These are phyloP conservation scores for Mythimna ferrago DNA, from an alignment of 2,888 invertebrate genomes.

Conservation along the genomic window DNA sequence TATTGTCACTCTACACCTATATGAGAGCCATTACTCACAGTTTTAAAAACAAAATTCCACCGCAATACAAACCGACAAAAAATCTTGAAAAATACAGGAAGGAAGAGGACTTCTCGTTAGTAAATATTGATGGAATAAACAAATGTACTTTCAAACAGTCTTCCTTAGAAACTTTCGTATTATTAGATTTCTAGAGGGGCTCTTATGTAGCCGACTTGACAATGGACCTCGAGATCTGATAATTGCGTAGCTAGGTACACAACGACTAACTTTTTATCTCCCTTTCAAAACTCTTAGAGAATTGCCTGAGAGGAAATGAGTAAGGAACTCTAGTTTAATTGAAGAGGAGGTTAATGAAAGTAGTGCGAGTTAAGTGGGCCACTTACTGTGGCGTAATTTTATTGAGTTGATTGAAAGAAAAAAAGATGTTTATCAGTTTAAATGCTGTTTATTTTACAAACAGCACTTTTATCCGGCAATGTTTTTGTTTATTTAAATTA, in stretches of 20 bases:
- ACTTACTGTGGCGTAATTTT: background rate
- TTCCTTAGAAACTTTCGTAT: constrained; percentile 46
- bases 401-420: background rate
- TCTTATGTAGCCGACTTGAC: constrained; percentile 55
- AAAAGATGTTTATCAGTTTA: too few species aligned
- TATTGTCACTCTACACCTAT: background rate
- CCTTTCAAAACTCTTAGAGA: constrained; percentile 43
- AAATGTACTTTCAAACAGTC: constrained; percentile 37
- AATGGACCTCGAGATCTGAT: constrained; percentile 64
- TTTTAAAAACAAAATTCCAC: too few species aligned
- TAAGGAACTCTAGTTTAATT: constrained; percentile 33
- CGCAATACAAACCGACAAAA: background rate
- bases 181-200: constrained; percentile 52
- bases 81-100: constrained; percentile 5
- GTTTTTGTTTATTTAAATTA: too few species aligned
- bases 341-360: constrained; percentile 7
- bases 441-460: too few species aligned
- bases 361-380: constrained; percentile 8
- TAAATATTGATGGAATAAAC: constrained; percentile 53
- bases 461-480: too few species aligned
- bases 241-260: constrained; percentile 62
- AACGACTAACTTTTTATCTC: constrained; percentile 61
- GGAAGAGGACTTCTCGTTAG: constrained; percentile 18
- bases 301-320: constrained; percentile 34
- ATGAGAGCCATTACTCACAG: too few species aligned